Evolutionary conservation across 1,140 invertebrate genomes (phyloP), one percentile per base, ranked within the genome.

Genomic region (Aphidius gifuensis): DNA sequence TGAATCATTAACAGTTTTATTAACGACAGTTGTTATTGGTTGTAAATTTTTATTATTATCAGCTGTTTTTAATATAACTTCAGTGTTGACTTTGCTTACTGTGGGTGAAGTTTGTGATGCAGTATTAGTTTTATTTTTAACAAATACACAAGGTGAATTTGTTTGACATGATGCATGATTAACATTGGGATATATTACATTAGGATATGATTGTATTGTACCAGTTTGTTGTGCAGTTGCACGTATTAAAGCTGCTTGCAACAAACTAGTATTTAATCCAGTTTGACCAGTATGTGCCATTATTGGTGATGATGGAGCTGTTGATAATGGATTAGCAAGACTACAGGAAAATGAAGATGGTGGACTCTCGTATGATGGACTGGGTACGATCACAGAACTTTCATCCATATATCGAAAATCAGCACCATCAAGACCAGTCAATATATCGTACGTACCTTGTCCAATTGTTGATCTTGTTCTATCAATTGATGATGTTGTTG

Each of bases 391-490:
- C 42, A 93, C 85, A 6, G 92, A 94, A 76, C 92, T 94, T 72
- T 95, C 93, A 73, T 94, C 93, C 92, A 94, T 94, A 73, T 86
- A 95, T 16, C 88, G 83, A 45, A 94, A 79, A 79, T 94, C 92
- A 9, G 89, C 89, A 51, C 87, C 88, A 73, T 93, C 91, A 70
- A 93, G 78, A 60, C 89, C 90, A 38, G 89, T 85, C 57, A 93
- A 78, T 60, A 90, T 82, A 71, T 94, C 91, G 71, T 89, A 92
- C 38, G 86, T 88, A n/a, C 76, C 82, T 66, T 85, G 82, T 46
- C 80, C 83, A 6, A 79, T 77, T 43, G 85, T 77, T 61, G 82
- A 80, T 70, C 80, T 84, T 23, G 84, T 83, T 69, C 84, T 73
- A 62, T 87, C 85, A 49, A 83, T 82, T 70, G 84, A 84, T 62